These are phyloP conservation scores for Pogonomyrmex californicus DNA, from an alignment of 1,140 invertebrate genomes.

Conservation along the genomic window DNA sequence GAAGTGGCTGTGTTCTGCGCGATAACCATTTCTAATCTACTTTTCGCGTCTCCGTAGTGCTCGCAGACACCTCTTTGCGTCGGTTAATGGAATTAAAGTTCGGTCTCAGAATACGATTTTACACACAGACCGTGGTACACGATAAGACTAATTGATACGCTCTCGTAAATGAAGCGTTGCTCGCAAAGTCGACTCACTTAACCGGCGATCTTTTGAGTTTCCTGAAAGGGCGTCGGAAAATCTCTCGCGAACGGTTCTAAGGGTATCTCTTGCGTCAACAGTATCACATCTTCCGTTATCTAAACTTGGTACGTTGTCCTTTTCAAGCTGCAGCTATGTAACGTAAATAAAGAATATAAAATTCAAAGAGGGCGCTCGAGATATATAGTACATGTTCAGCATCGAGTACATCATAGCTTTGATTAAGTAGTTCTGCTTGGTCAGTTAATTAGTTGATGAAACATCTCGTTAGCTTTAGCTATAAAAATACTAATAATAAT, in stretches of 20 bases:
- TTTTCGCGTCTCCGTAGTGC: constrained; percentile 71
- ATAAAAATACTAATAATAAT: neutral
- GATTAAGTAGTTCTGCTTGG: neutral
- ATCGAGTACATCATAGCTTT: neutral
- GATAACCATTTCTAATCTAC: constrained; percentile 74
- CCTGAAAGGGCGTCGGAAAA: constrained; percentile 64
- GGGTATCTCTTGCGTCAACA: constrained; percentile 55
- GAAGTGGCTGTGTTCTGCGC: constrained; percentile 53
- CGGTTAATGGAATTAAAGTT: constrained; percentile 69
- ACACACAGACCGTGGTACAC: constrained; percentile 54
- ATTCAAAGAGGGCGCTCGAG: neutral
- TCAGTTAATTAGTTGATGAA: constrained; percentile 1
- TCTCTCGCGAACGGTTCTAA: constrained; percentile 55
- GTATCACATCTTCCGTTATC: constrained; percentile 56
- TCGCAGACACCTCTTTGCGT: constrained; percentile 64
- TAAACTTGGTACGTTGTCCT: constrained; percentile 9
- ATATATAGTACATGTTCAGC: neutral
- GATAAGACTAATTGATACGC: constrained; percentile 73
- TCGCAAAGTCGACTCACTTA: constrained; percentile 74
- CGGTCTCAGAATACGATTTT: constrained; percentile 57
- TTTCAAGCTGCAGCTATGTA: constrained; percentile 1
- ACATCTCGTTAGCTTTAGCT: neutral
- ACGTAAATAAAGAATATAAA: constrained; percentile 8
- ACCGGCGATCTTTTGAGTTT: constrained; percentile 68
- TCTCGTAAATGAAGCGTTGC: constrained; percentile 61